Evolutionary conservation across 2,888 invertebrate species (phyloP), one percentile per base, ranked within the genome.

Genomic region (Bhutanitis thaidina): DNA sequence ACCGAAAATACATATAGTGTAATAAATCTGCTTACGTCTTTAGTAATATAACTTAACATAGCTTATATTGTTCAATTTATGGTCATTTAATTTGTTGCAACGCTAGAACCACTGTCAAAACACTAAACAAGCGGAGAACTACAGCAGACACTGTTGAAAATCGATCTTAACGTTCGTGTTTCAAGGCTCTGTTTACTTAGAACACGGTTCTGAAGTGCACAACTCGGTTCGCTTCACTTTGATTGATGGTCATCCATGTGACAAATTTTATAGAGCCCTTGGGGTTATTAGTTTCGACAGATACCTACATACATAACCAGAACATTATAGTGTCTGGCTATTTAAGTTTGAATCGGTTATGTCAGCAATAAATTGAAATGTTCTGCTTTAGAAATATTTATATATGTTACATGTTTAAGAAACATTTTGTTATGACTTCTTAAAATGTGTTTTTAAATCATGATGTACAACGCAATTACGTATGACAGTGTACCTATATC

Each of bases 211-310:
- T 25, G 14, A 37, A 37, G 52, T 58, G 64, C 57, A 66, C 58
- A 59, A 56, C 60, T 54, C 54, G 60, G 48, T 59, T 61, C 64
- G 64, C 60, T 67, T 61, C 64, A 62, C 73, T 71, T 71, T 75
- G 75, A 71, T 68, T 65, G 62, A 64, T 61, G 64, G 64, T 58
- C 70, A 69, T 57, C 67, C 67, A 59, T 54, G 63, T 66, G 68
- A 69, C 69, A 75, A 76, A 71, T 70, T 64, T 65, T 66, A 68
- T 66, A 65, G 58, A 59, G 58, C 62, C 57, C 63, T 61, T 60
- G 59, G 50, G 65, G 66, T 63, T 58, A 62, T 61, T 60, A 62
- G 59, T 62, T 62, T 62, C 55, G 64, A 63, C 61, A 61, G 55
- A 57, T 57, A 59, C 32, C 43, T 52, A 20, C 5, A 20, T 20